Evolutionary conservation across 92 coral and sea anemone genomes (phyloP).

Genomic region (Isaurus tuberculatus): DNA sequence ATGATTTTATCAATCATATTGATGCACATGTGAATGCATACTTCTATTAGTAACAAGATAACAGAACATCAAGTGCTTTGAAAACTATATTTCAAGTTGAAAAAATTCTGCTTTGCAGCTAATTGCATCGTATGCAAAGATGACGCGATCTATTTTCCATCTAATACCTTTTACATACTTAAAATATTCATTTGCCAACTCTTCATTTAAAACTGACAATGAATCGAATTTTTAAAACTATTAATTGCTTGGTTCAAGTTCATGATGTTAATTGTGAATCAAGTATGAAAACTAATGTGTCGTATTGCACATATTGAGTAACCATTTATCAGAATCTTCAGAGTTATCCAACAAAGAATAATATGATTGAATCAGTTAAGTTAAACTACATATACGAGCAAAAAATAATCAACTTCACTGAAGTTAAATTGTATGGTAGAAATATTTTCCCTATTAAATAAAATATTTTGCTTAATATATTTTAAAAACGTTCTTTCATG

Average conservation of each 20-base stretch:
- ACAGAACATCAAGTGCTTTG: conserved; percentile 38
- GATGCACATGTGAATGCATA: conserved; percentile 1
- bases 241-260: not conserved
- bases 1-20: conserved; percentile 26
- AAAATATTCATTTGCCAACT: not conserved
- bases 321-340: not conserved
- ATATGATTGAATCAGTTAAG: not conserved
- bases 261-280: conserved; percentile 15
- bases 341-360: not conserved
- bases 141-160: conserved; percentile 14
- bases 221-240: not conserved
- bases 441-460: not conserved
- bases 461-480: not conserved
- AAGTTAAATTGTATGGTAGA: not conserved
- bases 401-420: not conserved
- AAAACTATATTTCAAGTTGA: conserved; percentile 41
- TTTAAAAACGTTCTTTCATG: not conserved
- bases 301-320: not conserved
- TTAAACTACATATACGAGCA: not conserved
- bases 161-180: conserved; percentile 9
- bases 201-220: conserved; percentile 1
- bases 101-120: conserved; percentile 51
- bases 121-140: conserved; percentile 39
- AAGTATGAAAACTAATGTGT: conserved; percentile 13
- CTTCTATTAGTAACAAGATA: conserved; percentile 3